These are phyloP conservation scores for Conops quadrifasciatus DNA, from an alignment of 2,888 invertebrate genomes.

Conservation along the genomic window DNA sequence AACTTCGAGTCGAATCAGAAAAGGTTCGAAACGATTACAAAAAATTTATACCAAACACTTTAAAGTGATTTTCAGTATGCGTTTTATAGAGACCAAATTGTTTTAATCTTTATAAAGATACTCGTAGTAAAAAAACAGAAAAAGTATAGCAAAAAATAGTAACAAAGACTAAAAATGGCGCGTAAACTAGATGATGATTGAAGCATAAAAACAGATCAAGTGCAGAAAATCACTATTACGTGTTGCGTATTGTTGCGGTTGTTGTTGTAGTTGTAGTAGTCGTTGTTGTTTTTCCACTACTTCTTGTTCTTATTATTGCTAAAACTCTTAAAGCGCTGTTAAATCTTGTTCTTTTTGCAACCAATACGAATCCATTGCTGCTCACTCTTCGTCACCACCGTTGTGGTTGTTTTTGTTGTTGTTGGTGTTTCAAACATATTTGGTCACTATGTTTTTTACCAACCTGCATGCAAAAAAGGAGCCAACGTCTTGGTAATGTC, in stretches of 20 bases:
- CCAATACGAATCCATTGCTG: too few relatives aligned
- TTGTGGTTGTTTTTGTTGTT: background rate
- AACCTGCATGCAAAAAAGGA: background rate
- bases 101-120: background rate
- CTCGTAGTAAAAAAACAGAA: background rate
- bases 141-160: background rate
- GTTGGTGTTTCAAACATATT: background rate
- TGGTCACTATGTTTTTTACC: background rate
- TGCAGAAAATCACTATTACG: too few relatives aligned
- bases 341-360: too few relatives aligned
- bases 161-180: background rate
- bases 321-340: too few relatives aligned
- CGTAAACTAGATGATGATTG: too few relatives aligned
- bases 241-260: background rate
- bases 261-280: background rate
- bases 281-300: too few relatives aligned
- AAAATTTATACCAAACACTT: conserved; percentile 62
- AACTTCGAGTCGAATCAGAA: conserved; percentile 44
- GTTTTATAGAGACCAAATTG: conserved; percentile 15
- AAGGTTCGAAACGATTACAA: conserved; percentile 63
- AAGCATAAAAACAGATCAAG: background rate
- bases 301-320: too few relatives aligned
- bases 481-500: background rate
- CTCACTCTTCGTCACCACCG: too few relatives aligned
- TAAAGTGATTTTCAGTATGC: conserved; percentile 57